Base-by-base conservation (phyloP, 2,797 vertebrate species). In the Diceros bicornis region DNA sequence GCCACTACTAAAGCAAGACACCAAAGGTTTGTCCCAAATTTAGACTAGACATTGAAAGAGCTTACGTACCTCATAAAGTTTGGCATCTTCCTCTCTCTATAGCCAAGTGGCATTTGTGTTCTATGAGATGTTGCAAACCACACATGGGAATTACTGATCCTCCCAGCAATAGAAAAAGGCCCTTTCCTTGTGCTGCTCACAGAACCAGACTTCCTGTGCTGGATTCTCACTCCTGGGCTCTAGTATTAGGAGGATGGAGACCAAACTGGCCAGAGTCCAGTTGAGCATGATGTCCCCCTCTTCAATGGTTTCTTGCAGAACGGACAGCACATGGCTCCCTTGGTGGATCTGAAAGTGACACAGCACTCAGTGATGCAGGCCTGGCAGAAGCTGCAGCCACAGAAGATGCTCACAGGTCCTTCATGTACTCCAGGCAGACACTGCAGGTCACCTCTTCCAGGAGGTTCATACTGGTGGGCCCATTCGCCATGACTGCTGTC, bases 311-410 rank as follows among this genome's bases (percentile, higher is more conserved):
- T n/a, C 32, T 17, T 59, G 50, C 52, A 84, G 61, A 47, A 50
- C 13, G 62, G 79, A 18, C 61, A 78, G 23, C 34, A 23, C 37
- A 4, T 61, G 69, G 27, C 34, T 55, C 21, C 41, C 41, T 3
- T 72, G 18, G 32, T 50, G 72, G 44, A 32, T 75, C 6, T 50
- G 32, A 25, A 18, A 62, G 50, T 81, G 17, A 78, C 41, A 37
- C 90, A 86, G 71, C 59, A 88, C 77, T 69, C n/a, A 4, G 47
- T 71, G 91, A 93, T 96, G 57, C 77, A 83, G 2, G 1, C 25
- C 41, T 69, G 69, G 86, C 92, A 95, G 64, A 85, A 94, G 18
- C 81, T 85, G 84, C 64, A 72, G 6, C 72, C 50, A 52, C 50
- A 52, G 50, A 52, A 52, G 13, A 52, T 14, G 13, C 50, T 52